A percentile compares a stretch with the other conserved stretches of the same genome.
phyloP scores from a whole-genome alignment of 2,113 vertebrate genomes.

The Merops nubicus region DNA sequence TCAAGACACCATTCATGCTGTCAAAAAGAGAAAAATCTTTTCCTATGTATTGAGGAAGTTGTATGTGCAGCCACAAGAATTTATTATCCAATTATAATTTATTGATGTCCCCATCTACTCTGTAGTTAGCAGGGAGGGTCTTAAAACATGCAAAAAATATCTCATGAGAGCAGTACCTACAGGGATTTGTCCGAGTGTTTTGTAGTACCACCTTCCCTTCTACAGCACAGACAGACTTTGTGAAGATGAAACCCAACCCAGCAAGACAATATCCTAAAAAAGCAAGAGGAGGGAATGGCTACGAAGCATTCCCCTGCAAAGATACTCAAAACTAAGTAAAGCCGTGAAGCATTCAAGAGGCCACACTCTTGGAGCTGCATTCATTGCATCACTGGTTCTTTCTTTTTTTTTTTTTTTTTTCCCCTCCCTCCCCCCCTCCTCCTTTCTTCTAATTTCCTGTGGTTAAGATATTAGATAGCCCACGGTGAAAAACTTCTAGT shows the following conservation, averaged over 20 bases:
- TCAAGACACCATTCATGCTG: background rate
- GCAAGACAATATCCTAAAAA: background rate
- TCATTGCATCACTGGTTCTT: background rate
- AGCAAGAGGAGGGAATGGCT: background rate
- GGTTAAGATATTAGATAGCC: conserved; percentile 23
- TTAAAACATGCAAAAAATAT: background rate
- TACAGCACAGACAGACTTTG: background rate
- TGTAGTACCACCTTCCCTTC: background rate
- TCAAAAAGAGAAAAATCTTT: background rate
- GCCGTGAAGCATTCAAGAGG: background rate
- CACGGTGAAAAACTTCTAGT: background rate
- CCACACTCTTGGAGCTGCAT: background rate
- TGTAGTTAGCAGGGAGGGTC: background rate
- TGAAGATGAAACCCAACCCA: background rate
- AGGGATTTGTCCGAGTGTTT: background rate
- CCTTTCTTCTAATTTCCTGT: background rate
- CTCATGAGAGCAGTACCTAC: background rate
- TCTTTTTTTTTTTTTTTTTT: background rate
- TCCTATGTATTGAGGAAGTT: background rate
- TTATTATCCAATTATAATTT: background rate
- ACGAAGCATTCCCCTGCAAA: background rate
- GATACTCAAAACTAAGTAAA: background rate
- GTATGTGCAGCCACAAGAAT: background rate
- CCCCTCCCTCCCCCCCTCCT: too few relatives aligned
- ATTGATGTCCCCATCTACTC: background rate